Conservation (phyloP, 2,797 vertebrate species). For the Simalia tracyae region DNA sequence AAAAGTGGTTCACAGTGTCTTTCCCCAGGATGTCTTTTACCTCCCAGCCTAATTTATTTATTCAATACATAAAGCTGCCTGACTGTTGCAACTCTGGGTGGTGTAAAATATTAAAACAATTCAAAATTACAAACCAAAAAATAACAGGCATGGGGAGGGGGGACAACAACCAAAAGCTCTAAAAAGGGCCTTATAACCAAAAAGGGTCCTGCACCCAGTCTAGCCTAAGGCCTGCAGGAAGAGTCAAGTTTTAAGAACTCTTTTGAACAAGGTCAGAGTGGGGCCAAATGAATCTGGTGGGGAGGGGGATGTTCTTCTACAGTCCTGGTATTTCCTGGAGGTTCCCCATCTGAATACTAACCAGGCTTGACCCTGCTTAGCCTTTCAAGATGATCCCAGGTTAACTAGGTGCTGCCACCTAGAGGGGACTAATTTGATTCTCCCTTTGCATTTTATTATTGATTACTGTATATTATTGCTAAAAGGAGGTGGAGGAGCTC, state of each 20-base stretch:
- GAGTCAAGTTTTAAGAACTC: neutral
- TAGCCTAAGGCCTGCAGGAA: neutral
- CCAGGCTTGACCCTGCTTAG: neutral
- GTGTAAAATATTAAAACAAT: neutral
- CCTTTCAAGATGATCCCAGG: neutral
- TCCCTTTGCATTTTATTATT: neutral
- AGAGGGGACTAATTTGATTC: neutral
- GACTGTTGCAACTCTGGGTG: neutral
- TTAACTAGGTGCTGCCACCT: neutral
- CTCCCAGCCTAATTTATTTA: neutral
- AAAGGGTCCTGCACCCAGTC: neutral
- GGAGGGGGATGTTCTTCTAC: neutral
- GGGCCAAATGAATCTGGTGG: neutral
- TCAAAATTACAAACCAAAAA: neutral
- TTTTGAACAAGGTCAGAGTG: neutral
- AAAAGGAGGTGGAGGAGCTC: no score
- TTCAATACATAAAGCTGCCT: neutral
- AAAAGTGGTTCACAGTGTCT: neutral
- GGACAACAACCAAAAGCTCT: neutral
- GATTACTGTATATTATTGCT: no score
- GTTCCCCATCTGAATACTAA: neutral
- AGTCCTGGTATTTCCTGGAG: neutral
- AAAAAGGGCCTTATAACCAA: neutral
- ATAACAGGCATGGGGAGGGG: neutral
- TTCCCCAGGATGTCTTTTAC: neutral